Conservation (phyloP, 2,113 vertebrate genomes). For the Sylvilagus bachmani region DNA sequence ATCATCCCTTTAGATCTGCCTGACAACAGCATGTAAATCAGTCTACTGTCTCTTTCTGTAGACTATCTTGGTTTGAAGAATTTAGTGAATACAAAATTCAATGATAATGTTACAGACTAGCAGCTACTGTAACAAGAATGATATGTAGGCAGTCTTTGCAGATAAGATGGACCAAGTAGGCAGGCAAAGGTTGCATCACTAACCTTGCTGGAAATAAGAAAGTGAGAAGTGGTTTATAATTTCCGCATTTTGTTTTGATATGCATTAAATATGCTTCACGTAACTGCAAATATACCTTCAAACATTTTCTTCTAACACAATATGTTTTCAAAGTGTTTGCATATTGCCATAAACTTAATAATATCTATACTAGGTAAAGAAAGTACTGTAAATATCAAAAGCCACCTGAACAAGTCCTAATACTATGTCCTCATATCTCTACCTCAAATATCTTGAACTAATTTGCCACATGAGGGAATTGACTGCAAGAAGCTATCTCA, state of each 20-base stretch:
- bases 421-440: neutral
- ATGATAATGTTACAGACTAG: neutral
- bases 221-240: slow-evolving; percentile 62
- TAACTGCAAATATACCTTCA: neutral
- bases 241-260: slow-evolving; percentile 41
- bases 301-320: neutral
- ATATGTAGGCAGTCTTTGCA: neutral
- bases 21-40: neutral
- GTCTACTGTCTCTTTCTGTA: neutral
- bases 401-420: neutral
- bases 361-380: neutral
- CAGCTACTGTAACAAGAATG: neutral
- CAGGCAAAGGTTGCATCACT: neutral
- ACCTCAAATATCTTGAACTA: neutral
- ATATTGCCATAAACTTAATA: neutral
- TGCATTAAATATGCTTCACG: neutral
- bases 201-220: slow-evolving; percentile 50
- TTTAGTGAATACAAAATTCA: neutral
- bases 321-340: neutral
- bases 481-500: neutral
- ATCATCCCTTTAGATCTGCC: neutral
- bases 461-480: neutral
- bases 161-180: neutral
- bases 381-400: neutral
- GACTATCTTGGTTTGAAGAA: neutral